Percentiles rank a stretch among this genome's conserved stretches.
Conservation (phyloP, 2,797 vertebrate species). For the Parambassis ranga region DNA sequence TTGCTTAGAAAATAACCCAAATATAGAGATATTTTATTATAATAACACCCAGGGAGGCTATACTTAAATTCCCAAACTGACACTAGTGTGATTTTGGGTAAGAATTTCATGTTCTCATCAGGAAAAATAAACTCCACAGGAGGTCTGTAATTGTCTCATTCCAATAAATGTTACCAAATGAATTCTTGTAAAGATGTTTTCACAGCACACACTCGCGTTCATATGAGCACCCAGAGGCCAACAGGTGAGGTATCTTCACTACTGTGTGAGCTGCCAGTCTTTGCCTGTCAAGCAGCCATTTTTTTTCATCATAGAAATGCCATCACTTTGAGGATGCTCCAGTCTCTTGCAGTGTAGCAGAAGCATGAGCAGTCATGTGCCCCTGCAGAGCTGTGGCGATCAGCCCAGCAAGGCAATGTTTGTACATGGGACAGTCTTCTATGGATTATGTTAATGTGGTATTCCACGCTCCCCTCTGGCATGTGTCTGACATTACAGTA, state of each 20-base stretch:
- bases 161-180: background rate
- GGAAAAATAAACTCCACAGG: background rate
- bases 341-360: constrained; percentile 2
- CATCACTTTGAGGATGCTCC: constrained; percentile 1
- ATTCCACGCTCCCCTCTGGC: constrained; percentile 78
- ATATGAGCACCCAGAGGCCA: constrained; percentile 1
- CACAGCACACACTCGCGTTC: background rate
- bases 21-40: background rate
- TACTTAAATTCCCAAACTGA: background rate
- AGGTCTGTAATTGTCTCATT: background rate
- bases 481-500: constrained; percentile 82
- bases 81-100: background rate
- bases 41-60: background rate
- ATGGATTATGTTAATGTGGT: constrained; percentile 85
- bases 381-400: constrained; percentile 40
- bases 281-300: constrained; percentile 39
- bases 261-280: constrained; percentile 13
- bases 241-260: constrained; percentile 10
- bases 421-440: constrained; percentile 62
- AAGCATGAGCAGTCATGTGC: constrained; percentile 33
- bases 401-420: constrained; percentile 33
- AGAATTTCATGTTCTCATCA: background rate
- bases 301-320: constrained; percentile 5
- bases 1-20: background rate
- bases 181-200: constrained; percentile 5